Percentiles rank a stretch among this genome's conserved stretches.
Evolutionary conservation across 1,140 invertebrate species (phyloP).

Genomic region (Bombus superbus): DNA sequence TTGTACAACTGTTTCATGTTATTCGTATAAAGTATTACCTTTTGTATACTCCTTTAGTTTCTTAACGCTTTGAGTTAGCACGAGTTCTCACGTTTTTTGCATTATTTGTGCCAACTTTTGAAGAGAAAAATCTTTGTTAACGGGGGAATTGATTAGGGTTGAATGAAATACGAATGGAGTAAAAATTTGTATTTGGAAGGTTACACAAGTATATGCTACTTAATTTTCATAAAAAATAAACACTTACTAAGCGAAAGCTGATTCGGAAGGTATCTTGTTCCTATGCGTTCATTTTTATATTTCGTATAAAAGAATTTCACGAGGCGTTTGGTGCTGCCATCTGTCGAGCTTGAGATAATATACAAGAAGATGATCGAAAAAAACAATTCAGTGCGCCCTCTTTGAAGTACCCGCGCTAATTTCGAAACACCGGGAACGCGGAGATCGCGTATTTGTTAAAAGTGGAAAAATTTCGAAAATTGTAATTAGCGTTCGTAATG

Average conservation of each 20-base stretch:
- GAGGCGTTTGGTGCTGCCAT: conserved; percentile 16
- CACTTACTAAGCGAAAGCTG: neutral
- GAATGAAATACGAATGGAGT: conserved; percentile 1
- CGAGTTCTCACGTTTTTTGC: neutral
- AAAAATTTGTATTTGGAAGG: conserved; percentile 21
- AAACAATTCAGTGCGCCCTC: neutral
- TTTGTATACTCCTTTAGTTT: neutral
- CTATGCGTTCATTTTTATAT: neutral
- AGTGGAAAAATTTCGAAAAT: neutral
- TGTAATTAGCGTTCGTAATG: neutral
- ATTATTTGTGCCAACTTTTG: too few species aligned
- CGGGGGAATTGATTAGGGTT: neutral
- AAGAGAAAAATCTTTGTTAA: neutral
- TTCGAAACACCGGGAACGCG: neutral
- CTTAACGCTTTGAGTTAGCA: neutral
- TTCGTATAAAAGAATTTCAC: neutral
- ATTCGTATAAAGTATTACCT: neutral
- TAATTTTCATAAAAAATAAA: conserved; percentile 7
- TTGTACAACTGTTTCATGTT: conserved; percentile 23
- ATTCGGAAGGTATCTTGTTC: neutral
- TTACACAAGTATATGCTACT: conserved; percentile 1
- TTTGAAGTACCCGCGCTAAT: neutral
- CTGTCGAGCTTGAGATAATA: neutral
- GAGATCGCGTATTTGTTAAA: neutral
- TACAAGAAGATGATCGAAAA: neutral